Evolutionary conservation across 2,113 vertebrate species (phyloP).

Genomic region (Ceyx cyanopectus): DNA sequence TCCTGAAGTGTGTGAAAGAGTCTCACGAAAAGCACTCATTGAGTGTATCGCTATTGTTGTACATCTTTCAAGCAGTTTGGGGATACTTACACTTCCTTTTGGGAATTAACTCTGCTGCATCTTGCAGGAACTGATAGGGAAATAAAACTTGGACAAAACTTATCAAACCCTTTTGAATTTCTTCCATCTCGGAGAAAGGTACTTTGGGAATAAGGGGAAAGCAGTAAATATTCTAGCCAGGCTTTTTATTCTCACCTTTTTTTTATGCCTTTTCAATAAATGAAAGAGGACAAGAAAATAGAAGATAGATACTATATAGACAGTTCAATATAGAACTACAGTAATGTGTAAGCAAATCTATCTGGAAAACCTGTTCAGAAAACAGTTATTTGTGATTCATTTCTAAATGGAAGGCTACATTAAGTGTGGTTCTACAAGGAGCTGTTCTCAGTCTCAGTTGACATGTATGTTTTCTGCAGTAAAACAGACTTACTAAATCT

Average conservation of each 20-base stretch:
- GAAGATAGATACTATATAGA: background rate
- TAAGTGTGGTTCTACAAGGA: background rate
- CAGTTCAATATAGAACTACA: background rate
- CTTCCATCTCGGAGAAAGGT: background rate
- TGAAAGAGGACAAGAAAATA: background rate
- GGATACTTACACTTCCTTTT: background rate
- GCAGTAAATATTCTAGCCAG: background rate
- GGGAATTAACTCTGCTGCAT: background rate
- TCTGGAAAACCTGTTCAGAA: background rate
- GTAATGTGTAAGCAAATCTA: background rate
- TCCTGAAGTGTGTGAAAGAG: background rate
- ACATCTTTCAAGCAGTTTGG: background rate
- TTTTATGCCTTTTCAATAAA: background rate
- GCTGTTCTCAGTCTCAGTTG: background rate
- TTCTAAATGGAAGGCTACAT: background rate
- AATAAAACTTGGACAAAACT: background rate
- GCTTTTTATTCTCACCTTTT: background rate
- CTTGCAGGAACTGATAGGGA: background rate
- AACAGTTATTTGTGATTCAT: background rate
- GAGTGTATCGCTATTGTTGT: background rate
- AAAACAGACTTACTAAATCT: background rate
- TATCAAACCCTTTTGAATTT: background rate
- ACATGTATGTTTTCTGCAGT: background rate
- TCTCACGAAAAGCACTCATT: background rate
- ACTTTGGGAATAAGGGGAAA: background rate